Evolutionary conservation across 2,888 invertebrate genomes (phyloP).

Genomic region (Eumacrocentrus americanus): DNA sequence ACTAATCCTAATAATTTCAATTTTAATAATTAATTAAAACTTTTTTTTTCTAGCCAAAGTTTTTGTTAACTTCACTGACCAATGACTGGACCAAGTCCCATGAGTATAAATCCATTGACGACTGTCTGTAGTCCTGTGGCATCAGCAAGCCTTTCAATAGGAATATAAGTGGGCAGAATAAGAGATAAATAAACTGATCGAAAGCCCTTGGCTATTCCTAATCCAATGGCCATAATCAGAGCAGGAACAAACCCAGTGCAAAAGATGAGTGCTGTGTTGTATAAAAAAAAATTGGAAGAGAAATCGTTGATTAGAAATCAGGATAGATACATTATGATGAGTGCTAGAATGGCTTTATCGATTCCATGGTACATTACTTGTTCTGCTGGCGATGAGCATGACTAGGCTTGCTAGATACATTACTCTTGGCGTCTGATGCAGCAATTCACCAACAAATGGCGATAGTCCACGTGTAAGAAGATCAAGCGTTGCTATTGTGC

Average conservation of each 20-base stretch:
- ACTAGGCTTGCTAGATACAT: slow-evolving; percentile 71
- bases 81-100: slow-evolving; percentile 69
- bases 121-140: slow-evolving; percentile 76
- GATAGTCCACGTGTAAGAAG: slow-evolving; percentile 69
- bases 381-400: slow-evolving; percentile 68
- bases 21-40: neutral
- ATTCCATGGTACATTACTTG: slow-evolving; percentile 62
- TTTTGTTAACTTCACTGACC: slow-evolving; percentile 63
- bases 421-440: slow-evolving; percentile 67
- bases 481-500: slow-evolving; percentile 65
- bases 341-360: neutral
- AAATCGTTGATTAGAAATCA: neutral
- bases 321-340: slow-evolving; percentile 7
- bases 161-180: slow-evolving; percentile 73
- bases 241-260: slow-evolving; percentile 54
- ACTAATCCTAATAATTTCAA: slow-evolving; percentile 65
- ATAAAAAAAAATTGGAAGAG: neutral
- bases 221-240: slow-evolving; percentile 64
- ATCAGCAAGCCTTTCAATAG: slow-evolving; percentile 70
- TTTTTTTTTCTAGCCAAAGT: neutral
- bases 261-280: slow-evolving; percentile 58
- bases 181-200: slow-evolving; percentile 74
- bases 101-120: slow-evolving; percentile 69
- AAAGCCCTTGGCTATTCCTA: slow-evolving; percentile 74
- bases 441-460: slow-evolving; percentile 72